These are phyloP conservation scores for Phyllopteryx taeniolatus DNA, from an alignment of 2,113 vertebrate genomes.

Conservation along the genomic window DNA sequence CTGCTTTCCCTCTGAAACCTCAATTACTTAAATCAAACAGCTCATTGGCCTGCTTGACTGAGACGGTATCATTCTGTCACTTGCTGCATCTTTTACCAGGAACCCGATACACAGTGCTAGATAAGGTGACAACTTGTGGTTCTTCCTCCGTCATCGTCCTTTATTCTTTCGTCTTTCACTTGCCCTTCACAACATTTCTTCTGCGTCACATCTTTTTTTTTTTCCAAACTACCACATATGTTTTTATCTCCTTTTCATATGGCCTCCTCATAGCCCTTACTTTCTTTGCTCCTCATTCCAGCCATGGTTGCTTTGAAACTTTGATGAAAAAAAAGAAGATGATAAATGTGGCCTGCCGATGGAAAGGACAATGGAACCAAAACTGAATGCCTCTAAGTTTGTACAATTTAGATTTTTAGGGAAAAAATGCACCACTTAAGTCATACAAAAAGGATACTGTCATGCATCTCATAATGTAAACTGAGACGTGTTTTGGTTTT, in stretches of 20 bases:
- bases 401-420: no score
- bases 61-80: constrained; percentile 64
- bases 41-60: constrained; percentile 42
- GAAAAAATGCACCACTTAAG: no score
- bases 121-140: constrained; percentile 50
- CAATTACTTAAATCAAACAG: constrained; percentile 45
- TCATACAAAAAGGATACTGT: no score
- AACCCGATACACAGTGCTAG: constrained; percentile 50
- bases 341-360: no score
- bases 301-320: no score
- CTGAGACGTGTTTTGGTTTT: no score
- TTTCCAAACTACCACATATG: background rate
- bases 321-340: no score
- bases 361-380: no score
- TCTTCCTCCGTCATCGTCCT: constrained; percentile 1
- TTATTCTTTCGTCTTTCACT: background rate
- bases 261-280: no score
- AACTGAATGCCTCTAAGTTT: no score
- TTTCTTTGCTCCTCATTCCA: no score
- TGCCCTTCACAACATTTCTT: background rate
- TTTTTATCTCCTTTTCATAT: background rate
- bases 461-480: no score
- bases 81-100: constrained; percentile 28
- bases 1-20: constrained; percentile 18
- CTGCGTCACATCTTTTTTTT: background rate